Conservation (phyloP, 2,888 invertebrate genomes). For the Lycaena phlaeas region DNA sequence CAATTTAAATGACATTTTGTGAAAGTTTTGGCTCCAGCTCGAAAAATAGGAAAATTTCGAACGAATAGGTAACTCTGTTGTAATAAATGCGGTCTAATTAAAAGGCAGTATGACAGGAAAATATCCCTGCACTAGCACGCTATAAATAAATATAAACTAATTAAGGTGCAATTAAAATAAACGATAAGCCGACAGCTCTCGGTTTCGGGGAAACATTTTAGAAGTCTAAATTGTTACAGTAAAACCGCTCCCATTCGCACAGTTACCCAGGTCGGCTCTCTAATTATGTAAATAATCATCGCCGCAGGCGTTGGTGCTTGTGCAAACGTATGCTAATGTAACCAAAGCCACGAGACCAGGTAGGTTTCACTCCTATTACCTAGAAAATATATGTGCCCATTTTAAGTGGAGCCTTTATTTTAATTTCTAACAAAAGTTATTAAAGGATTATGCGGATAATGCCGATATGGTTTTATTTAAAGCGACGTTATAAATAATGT, state of each 20-base stretch:
- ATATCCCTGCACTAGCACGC: too few species aligned
- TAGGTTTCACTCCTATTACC: constrained; percentile 18
- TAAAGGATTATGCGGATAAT: too few species aligned
- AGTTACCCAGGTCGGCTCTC: constrained; percentile 17
- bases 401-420: neutral
- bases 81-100: too few species aligned
- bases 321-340: constrained; percentile 39
- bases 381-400: constrained; percentile 15
- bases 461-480: too few species aligned
- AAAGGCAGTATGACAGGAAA: too few species aligned
- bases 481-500: too few species aligned
- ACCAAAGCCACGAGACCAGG: constrained; percentile 28
- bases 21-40: too few species aligned
- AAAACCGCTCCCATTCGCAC: constrained; percentile 7
- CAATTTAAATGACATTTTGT: too few species aligned
- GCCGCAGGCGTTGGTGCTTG: constrained; percentile 23
- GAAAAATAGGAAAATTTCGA: too few species aligned
- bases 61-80: too few species aligned
- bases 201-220: constrained; percentile 8
- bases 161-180: neutral
- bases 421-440: too few species aligned
- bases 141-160: neutral
- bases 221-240: constrained; percentile 9
- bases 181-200: constrained; percentile 4
- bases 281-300: constrained; percentile 40